phyloP scores from a whole-genome alignment of 2,888 invertebrate species.

The Heliconius ismenius region DNA sequence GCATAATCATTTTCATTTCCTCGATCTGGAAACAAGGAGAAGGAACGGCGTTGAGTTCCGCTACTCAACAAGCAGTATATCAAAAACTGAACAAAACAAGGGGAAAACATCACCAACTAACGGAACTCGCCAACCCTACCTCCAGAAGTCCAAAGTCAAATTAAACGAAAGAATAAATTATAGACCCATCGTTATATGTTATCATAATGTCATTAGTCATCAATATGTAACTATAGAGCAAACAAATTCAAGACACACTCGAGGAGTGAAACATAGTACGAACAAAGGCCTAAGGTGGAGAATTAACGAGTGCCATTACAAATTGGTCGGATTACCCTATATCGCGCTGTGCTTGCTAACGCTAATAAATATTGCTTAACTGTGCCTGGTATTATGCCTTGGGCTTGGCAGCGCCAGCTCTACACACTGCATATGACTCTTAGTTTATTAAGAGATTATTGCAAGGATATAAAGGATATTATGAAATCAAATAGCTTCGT shows the following conservation, averaged over 20 bases:
- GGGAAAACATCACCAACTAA: too few relatives aligned
- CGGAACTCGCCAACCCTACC: too few relatives aligned
- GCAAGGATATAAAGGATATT: slow-evolving; percentile 18
- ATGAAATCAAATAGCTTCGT: slow-evolving; percentile 14
- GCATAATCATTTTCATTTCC: background rate
- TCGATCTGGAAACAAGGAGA: too few relatives aligned
- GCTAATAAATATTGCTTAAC: slow-evolving; percentile 46
- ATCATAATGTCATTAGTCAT: too few relatives aligned
- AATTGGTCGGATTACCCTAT: slow-evolving; percentile 45
- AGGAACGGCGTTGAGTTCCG: too few relatives aligned
- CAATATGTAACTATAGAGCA: background rate
- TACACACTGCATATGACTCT: slow-evolving; percentile 30
- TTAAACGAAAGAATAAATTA: too few relatives aligned
- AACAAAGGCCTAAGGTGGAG: slow-evolving; percentile 38
- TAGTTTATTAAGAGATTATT: slow-evolving; percentile 29
- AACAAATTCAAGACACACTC: background rate
- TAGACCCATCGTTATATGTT: too few relatives aligned
- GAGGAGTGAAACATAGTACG: slow-evolving; percentile 3
- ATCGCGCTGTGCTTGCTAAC: slow-evolving; percentile 42
- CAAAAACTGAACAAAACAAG: too few relatives aligned
- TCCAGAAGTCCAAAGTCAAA: too few relatives aligned
- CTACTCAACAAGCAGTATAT: too few relatives aligned
- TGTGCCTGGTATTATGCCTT: slow-evolving; percentile 37
- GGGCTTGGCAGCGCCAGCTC: slow-evolving; percentile 34
- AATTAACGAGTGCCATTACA: slow-evolving; percentile 46